phyloP scores from a whole-genome alignment of 2,797 vertebrate genomes.

The Moxostoma hubbsi region DNA sequence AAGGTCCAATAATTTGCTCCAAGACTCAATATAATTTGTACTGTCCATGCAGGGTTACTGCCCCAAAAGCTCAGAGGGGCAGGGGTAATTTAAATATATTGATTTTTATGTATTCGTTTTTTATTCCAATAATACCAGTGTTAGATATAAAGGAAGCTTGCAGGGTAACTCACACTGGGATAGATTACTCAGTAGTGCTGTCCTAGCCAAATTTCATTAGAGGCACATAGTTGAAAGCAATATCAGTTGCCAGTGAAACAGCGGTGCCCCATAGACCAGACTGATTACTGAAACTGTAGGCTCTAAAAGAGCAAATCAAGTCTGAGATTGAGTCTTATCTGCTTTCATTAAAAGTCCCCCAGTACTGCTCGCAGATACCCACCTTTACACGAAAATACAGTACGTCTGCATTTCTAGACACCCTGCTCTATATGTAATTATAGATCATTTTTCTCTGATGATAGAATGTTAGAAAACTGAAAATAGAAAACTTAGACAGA shows the following conservation, averaged over 20 bases:
- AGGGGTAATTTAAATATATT: slow-evolving; percentile 21
- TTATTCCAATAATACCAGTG: slow-evolving; percentile 42
- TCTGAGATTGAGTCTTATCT: slow-evolving; percentile 49
- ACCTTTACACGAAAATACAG: slow-evolving; percentile 7
- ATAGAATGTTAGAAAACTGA: too few relatives aligned
- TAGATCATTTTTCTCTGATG: background rate
- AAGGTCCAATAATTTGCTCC: slow-evolving; percentile 1
- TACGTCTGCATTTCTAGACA: slow-evolving; percentile 1
- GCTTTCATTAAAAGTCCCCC: slow-evolving; percentile 45
- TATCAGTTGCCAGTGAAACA: slow-evolving; percentile 53
- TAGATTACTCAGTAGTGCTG: slow-evolving; percentile 27
- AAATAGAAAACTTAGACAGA: too few relatives aligned
- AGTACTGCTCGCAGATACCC: slow-evolving; percentile 23
- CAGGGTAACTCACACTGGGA: slow-evolving; percentile 30
- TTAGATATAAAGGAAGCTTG: slow-evolving; percentile 43
- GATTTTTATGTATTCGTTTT: slow-evolving; percentile 47
- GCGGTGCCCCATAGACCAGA: slow-evolving; percentile 18
- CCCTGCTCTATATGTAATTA: background rate
- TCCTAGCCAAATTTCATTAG: slow-evolving; percentile 48
- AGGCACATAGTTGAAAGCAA: slow-evolving; percentile 36
- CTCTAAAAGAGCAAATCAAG: slow-evolving; percentile 47
- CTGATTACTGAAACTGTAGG: slow-evolving; percentile 32
- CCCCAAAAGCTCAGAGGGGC: slow-evolving; percentile 8
- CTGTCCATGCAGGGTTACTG: slow-evolving; percentile 32
- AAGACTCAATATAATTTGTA: slow-evolving; percentile 24